Conservation (phyloP, 2,113 vertebrate genomes). For the Himantopus leucocephalus region DNA sequence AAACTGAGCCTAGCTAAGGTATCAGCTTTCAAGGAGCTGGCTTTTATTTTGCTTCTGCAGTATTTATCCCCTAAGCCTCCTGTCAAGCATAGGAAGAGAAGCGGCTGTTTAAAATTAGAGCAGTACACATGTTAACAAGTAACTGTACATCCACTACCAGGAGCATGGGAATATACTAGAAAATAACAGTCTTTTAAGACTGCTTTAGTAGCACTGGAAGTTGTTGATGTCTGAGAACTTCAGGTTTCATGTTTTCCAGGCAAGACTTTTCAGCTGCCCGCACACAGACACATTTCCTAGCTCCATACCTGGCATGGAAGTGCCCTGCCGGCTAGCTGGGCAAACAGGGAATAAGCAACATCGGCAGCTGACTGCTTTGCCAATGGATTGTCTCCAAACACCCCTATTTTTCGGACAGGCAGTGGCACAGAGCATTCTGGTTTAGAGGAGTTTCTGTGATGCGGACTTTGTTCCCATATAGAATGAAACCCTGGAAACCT, state of each 20-base stretch:
- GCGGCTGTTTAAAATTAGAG: slow-evolving; percentile 75
- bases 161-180: neutral
- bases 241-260: neutral
- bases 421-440: neutral
- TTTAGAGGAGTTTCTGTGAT: neutral
- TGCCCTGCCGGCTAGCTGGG: neutral
- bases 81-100: slow-evolving; percentile 10
- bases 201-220: neutral
- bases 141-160: neutral
- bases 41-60: neutral
- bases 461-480: neutral
- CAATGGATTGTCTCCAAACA: neutral
- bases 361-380: neutral
- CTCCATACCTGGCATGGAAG: fast-evolving
- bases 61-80: slow-evolving; percentile 10
- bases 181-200: neutral
- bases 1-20: neutral
- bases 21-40: neutral
- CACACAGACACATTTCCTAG: neutral
- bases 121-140: slow-evolving; percentile 79
- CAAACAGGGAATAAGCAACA: neutral
- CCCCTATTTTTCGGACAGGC: neutral
- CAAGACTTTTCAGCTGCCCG: neutral
- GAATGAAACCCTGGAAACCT: neutral
- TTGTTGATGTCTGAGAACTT: neutral